Base-by-base conservation (phyloP, 2,113 vertebrate genomes). In the Motacilla alba region DNA sequence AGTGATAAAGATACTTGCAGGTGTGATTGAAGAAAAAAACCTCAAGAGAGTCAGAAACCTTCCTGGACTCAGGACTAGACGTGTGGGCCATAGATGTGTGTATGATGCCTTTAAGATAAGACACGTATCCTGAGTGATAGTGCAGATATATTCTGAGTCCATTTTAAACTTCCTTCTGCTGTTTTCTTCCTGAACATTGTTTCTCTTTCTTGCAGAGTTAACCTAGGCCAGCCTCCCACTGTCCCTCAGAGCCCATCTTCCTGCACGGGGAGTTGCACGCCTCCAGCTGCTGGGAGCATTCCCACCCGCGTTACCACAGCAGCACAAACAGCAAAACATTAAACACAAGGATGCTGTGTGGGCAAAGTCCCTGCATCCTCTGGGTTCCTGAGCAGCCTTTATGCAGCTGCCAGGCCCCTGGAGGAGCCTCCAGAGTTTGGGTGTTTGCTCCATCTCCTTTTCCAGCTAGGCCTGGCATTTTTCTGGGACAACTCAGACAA, bases 61-160 rank as follows among this genome's bases (percentile, higher is more conserved):
- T 83, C 60, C 27, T 9, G 33, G 13, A 50, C 13, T 5, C 50
- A 63, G 47, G 10, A 67, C 35, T 27, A 28, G 16, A 43, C 19
- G 27, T 53, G 22, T 8, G 31, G 39, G 50, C 35, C 0, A 0
- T 11, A 60, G 27, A 20, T 5, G 7, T 6, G 13, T 2, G 6
- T 7, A 3, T 9, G 31, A 31, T 9, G 21, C 23, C 23, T 90
- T 46, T 56, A 56, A 69, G 31, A 60, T 0, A 9, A 6, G 19
- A 49, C 24, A 1, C 0, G 0, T 22, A 2, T 10, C 7, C 37
- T 23, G 21, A 82, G 14, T 0, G 0, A 7, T 11, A 75, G 3
- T 0, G 9, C 37, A 94, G 50, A 39, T 1, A 0, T 35, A 35
- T 46, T 63, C 39, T 16, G 72, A 43, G 39, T 26, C 59, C 24